Evolutionary conservation across 2,797 vertebrate genomes (phyloP), one percentile per base, ranked within the genome.

Genomic region (Protonibea diacanthus): DNA sequence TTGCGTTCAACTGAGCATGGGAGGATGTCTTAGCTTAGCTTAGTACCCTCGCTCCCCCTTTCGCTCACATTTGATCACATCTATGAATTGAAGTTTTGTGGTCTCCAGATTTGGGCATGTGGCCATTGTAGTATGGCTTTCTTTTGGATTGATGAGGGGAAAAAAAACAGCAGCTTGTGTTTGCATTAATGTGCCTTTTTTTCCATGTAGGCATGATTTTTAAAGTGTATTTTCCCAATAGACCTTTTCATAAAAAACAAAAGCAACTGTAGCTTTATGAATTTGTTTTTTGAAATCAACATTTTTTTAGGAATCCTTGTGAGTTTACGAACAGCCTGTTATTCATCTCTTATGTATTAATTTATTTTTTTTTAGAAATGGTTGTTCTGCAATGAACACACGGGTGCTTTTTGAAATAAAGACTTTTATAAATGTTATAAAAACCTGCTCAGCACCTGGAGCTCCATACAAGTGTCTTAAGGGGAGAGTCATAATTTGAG

Each of bases 11-110:
- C 80, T 83, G 79, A 86, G 89, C 81, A 85, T 91, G 89, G 87
- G 91, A 82, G 79, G 86, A 92, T 86, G 90, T 89, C 81, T 84
- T 84, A 71, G 90, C 83, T 87, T 75, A 80, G 79, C 62, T 83
- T 74, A 18, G 71, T 88, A 64, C 42, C 85, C 77, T 67, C 56
- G 45, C 86, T 81, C 87, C 78, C 81, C 76, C 85, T 81, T 73
- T 78, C 21, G 52, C 84, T 66, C 78, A 81, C 76, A 75, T 68
- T 80, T 82, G 81, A 88, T 83, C 79, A 80, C 75, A 68, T 88
- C 75, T 72, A 82, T 88, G 74, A 90, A 86, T 89, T 78, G 0
- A 79, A 88, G 82, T 84, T 40, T 68, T 27, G 44, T 49, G 56
- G 70, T 64, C 49, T 79, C 51, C 63, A 85, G 44, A 67, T 84